phyloP scores from a whole-genome alignment of 2,888 invertebrate species.

The Drosophila acutilabella region DNA sequence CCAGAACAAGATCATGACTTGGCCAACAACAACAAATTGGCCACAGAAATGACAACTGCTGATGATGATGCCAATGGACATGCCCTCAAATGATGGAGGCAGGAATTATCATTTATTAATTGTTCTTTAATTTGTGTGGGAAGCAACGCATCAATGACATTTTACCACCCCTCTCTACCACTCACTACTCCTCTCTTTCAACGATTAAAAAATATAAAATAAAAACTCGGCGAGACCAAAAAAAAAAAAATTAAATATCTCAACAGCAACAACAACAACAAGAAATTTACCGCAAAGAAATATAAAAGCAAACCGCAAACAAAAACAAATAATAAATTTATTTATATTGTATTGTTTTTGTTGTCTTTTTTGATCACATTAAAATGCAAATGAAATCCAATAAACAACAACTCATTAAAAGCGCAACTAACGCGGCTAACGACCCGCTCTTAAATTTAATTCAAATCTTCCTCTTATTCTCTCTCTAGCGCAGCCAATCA shows the following conservation, averaged over 20 bases:
- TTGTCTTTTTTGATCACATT: slow-evolving; percentile 31
- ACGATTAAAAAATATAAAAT: background rate
- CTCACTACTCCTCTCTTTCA: background rate
- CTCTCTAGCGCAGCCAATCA: slow-evolving; percentile 7
- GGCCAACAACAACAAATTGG: slow-evolving; percentile 58
- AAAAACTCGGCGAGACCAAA: slow-evolving; percentile 3
- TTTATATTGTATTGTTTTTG: background rate
- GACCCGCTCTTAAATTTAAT: slow-evolving; percentile 35
- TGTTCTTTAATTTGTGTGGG: slow-evolving; percentile 78
- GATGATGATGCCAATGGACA: slow-evolving; percentile 49
- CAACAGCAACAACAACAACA: slow-evolving; percentile 4
- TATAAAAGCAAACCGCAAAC: slow-evolving; percentile 36
- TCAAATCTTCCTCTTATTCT: slow-evolving; percentile 16
- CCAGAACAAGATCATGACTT: slow-evolving; percentile 17
- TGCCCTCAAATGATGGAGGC: slow-evolving; percentile 17
- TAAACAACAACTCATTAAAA: slow-evolving; percentile 78
- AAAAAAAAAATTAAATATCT: slow-evolving; percentile 16
- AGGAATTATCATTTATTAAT: slow-evolving; percentile 74
- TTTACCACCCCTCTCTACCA: background rate
- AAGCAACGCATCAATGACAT: slow-evolving; percentile 56
- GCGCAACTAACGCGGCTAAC: slow-evolving; percentile 65
- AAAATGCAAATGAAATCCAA: slow-evolving; percentile 73
- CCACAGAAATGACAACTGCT: slow-evolving; percentile 36
- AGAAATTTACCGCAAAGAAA: background rate
- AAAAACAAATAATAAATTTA: slow-evolving; percentile 68